Evolutionary conservation across 2,113 vertebrate genomes (phyloP).

Genomic region (Nesoenas mayeri): DNA sequence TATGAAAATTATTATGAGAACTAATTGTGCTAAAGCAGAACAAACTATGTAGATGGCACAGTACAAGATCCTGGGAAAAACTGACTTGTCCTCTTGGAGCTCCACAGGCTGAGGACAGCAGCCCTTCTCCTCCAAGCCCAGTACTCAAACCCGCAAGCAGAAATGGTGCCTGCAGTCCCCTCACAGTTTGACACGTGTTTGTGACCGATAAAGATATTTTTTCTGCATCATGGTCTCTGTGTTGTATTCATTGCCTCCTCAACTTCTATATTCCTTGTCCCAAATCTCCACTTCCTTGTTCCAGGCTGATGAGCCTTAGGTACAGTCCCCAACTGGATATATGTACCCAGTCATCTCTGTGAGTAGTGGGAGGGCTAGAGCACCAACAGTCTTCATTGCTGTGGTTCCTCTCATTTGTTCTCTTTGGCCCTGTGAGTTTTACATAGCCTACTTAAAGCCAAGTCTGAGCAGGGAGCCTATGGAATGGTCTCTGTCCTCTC

Average conservation of each 20-base stretch:
- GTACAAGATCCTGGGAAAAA: not conserved
- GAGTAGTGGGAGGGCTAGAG: not conserved
- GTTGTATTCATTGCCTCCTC: not conserved
- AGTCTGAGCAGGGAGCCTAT: not conserved
- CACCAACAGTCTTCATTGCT: not conserved
- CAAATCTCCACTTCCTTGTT: not conserved
- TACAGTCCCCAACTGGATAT: not conserved
- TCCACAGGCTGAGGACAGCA: not conserved
- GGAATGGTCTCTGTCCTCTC: not conserved
- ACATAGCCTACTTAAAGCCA: not conserved
- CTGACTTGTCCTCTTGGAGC: not conserved
- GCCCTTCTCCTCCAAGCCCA: not conserved
- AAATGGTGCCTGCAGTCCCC: not conserved
- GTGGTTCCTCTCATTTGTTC: not conserved
- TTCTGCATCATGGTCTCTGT: not conserved
- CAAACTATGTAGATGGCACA: not conserved
- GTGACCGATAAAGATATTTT: not conserved
- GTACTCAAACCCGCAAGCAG: not conserved
- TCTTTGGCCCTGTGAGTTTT: not conserved
- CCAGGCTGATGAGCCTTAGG: not conserved
- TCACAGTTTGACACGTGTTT: not conserved
- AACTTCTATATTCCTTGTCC: not conserved
- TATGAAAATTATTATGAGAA: not conserved
- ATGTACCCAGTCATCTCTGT: not conserved
- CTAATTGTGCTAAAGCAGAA: not conserved